Evolutionary conservation across 1,140 invertebrate genomes (phyloP), one percentile per base, ranked within the genome.

Genomic region (Hermetia illucens): DNA sequence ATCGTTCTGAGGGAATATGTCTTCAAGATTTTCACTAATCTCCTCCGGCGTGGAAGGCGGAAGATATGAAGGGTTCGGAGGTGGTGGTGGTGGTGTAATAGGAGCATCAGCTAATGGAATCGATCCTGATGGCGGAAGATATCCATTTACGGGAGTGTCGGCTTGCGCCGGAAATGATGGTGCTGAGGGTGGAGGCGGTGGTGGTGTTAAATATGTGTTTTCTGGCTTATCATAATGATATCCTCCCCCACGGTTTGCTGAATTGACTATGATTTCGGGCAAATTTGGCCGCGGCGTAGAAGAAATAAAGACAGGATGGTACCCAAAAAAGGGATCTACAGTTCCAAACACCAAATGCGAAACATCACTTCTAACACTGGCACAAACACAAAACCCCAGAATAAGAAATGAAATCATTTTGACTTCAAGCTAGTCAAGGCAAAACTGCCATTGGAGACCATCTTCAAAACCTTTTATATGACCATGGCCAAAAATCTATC

Each of bases 181-280:
- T 12, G 31, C 6, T 32, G 31, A 32, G 8, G 13, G 8, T 27
- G 24, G 24, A 9, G 24, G 24, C 8, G 8, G 8, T 27, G 24
- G 24, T 16, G 31, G 31, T 9, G 31, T 6, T 16, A 32, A 32
- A 32, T 32, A 32, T 9, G 9, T 6, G 5, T 32, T 5, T 5
- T 32, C 13, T 6, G 31, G 31, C 16, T 32, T 32, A 12, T 32
- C 9, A 15, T 32, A 32, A 32, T 32, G 6, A 15, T 32, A 32
- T 32, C 31, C 31, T 8, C 16, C 6, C 6, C 6, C 5, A 12
- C 16, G 9, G 9, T 6, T 8, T 15, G 9, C 31, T 5, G 9
- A 16, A 32, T 32, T 32, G 6, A 8, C 16, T 12, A 32, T 32
- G 9, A 32, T 32, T 32, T 32, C 31, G 9, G 31, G 31, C 31